Evolutionary conservation across 2,888 invertebrate genomes (phyloP).

Genomic region (Agonopterix arenella): DNA sequence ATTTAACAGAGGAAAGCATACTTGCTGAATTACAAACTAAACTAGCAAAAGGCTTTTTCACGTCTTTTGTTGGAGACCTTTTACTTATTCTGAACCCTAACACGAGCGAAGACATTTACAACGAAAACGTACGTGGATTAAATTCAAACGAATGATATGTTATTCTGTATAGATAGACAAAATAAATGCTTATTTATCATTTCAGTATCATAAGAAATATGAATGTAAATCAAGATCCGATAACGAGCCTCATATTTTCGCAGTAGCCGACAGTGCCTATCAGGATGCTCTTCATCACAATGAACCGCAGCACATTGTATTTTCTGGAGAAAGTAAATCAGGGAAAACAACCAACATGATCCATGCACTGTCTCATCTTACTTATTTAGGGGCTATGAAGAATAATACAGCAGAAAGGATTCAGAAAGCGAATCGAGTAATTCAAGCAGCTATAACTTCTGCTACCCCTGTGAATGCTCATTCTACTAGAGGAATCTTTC

Average conservation of each 20-base stretch:
- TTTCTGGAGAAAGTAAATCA: conserved; percentile 93
- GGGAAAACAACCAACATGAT: conserved; percentile 93
- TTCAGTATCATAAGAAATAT: conserved; percentile 87
- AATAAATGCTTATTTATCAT: conserved; percentile 22
- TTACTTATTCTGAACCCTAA: conserved; percentile 89
- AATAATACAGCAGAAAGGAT: conserved; percentile 80
- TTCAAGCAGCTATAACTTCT: conserved; percentile 89
- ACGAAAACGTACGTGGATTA: conserved; percentile 76
- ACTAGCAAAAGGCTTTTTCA: conserved; percentile 80
- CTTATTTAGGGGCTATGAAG: conserved; percentile 86
- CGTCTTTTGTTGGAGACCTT: conserved; percentile 89
- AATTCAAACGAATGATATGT: background rate
- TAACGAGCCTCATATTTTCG: conserved; percentile 93
- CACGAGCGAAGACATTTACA: conserved; percentile 83
- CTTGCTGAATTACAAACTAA: conserved; percentile 83
- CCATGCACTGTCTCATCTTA: conserved; percentile 87
- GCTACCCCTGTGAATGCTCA: conserved; percentile 90
- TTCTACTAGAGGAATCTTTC: conserved; percentile 89
- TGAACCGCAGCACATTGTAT: conserved; percentile 89
- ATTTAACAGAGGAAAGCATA: conserved; percentile 83
- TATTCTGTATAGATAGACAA: background rate
- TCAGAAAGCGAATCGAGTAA: conserved; percentile 80
- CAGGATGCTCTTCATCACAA: conserved; percentile 94
- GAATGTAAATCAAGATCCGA: conserved; percentile 91
- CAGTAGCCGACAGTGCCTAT: conserved; percentile 92